Evolutionary conservation across 2,888 invertebrate genomes (phyloP), one percentile per base, ranked within the genome.

Genomic region (Lithophane leautieri): DNA sequence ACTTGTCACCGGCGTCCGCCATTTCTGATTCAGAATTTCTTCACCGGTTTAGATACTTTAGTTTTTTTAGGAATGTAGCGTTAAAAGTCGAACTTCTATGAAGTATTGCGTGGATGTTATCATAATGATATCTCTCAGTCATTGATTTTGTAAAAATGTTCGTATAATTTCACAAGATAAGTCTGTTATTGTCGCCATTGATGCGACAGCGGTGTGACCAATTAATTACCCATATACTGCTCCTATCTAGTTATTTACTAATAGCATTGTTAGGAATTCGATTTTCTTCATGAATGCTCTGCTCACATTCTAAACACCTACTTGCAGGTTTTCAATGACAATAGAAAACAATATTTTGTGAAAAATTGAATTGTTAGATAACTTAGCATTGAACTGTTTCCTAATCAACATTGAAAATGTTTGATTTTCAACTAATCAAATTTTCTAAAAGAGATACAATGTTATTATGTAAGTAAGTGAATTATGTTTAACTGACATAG

Each of bases 1-100:
- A 96, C 96, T 97, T 97, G 97, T 97, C 97, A 97, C 96, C 96
- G 96, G 96, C 95, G 96, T 96, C 96, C 95, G 97, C 97, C 97
- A 97, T 97, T 96, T 97, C 96, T 97, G 91, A 91, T 90, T 93
- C 89, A 86, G 92, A 91, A 92, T 93, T 93, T 91, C 91, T 96
- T 96, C 96, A 96, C 97, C 97, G 96, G 94, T 91, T 42, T 65
- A 63, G 3, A n/a, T 56, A 61, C 50, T 65, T 75, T 16, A 6
- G 47, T 73, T 76, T 72, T 70, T 82, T 71, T 71, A 34, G 50
- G 40, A n/a, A 62, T 71, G 25, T 73, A 63, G 65, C 66, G 47
- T 75, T 40, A 54, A 19, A 72, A 69, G 66, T 68, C 62, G 1
- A 50, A 47, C 54, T 69, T 71, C 25, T 52, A 42, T 54, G 22